Evolutionary conservation across 2,888 invertebrate species (phyloP), one percentile per base, ranked within the genome.

Genomic region (Zaprionus bogoriensis): DNA sequence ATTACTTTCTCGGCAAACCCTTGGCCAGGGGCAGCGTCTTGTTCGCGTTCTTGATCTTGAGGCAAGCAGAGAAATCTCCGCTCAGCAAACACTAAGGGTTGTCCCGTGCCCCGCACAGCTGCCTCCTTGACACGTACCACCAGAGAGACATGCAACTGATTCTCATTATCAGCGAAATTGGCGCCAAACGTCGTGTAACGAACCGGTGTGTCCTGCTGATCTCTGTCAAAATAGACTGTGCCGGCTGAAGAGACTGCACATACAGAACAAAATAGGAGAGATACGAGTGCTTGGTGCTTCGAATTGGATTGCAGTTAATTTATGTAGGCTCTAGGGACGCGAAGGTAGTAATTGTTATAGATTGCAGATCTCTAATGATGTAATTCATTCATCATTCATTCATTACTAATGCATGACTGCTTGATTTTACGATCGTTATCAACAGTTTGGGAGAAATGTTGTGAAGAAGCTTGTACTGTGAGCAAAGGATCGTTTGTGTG

Each of bases 41-140:
- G 32, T 32, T 64, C 79, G 60, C 62, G 48, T 25, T 27, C 52
- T 55, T 51, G 55, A 39, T 45, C 57, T 55, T 60, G 75, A 72
- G n/a, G n/a, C n/a, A n/a, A n/a, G 80, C 74, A 54, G 50, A 77
- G 69, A 54, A 73, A 69, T 77, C 69, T 55, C 60, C 12, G 58
- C 74, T 32, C 17, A 36, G 9, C 67, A 3, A 27, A 27, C 22
- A 22, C 47, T 25, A 55, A 71, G 76, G 76, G 73, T 72, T 74
- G 64, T 60, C 64, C 74, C 64, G 67, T 78, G 62, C 53, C 60
- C 44, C 44, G 9, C 45, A 51, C 78, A 79, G 66, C 78, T 79
- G 78, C 85, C 55, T 55, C 44, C 19, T 60, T 78, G 78, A 55
- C 85, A 84, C 78, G 85, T 81, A 77, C 82, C 85, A 83, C 46